Evolutionary conservation across 2,797 vertebrate genomes (phyloP).

Genomic region (Tarsius wallacei): DNA sequence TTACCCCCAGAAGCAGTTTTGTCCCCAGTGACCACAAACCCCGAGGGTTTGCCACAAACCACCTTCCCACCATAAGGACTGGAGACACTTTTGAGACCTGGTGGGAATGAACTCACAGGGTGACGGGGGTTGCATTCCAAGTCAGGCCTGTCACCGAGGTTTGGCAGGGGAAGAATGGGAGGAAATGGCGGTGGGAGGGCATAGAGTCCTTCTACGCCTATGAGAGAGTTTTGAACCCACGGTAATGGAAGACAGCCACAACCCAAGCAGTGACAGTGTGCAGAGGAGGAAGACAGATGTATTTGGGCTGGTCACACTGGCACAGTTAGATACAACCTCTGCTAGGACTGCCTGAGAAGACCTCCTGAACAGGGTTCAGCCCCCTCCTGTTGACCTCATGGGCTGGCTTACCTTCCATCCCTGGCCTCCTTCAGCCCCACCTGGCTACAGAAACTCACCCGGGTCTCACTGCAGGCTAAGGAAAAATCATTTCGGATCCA

Average conservation of each 20-base stretch:
- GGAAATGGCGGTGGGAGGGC: neutral
- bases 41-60: slow-evolving; percentile 70
- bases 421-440: neutral
- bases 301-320: neutral
- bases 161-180: slow-evolving; percentile 24
- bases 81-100: slow-evolving; percentile 62
- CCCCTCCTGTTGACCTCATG: neutral
- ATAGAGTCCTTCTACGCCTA: neutral
- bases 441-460: neutral
- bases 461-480: neutral
- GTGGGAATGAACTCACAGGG: slow-evolving; percentile 71
- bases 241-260: neutral
- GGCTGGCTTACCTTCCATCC: neutral
- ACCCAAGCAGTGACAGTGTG: neutral
- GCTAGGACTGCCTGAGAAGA: no score
- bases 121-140: slow-evolving; percentile 49
- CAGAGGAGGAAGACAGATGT: neutral
- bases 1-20: slow-evolving; percentile 62
- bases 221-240: neutral
- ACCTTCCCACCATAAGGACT: slow-evolving; percentile 76
- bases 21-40: slow-evolving; percentile 6
- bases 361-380: neutral
- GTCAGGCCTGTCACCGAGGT: neutral
- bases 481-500: neutral
- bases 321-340: neutral